Conservation (phyloP, 1,140 invertebrate species). For the Xylocopa sonorina region DNA sequence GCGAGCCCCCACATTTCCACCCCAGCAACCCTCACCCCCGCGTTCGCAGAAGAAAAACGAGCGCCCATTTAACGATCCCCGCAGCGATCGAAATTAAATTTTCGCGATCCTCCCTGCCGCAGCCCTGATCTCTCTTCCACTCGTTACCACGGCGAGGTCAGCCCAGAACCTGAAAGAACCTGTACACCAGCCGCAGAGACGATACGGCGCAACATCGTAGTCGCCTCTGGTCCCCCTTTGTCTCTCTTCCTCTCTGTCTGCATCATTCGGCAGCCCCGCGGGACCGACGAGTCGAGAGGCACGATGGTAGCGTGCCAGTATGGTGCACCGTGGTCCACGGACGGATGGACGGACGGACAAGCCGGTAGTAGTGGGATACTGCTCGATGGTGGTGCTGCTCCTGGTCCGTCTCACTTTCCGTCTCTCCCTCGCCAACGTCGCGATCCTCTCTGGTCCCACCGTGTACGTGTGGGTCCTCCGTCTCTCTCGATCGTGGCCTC, state of each 20-base stretch:
- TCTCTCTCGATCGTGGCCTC: slow-evolving; percentile 20
- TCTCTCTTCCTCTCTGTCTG: slow-evolving; percentile 9
- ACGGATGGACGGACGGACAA: slow-evolving; percentile 63
- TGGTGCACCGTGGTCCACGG: slow-evolving; percentile 61
- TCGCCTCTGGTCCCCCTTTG: not conserved
- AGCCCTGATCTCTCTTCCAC: slow-evolving; percentile 46
- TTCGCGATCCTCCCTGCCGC: slow-evolving; percentile 37
- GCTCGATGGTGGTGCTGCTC: slow-evolving; percentile 59
- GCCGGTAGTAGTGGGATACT: slow-evolving; percentile 74
- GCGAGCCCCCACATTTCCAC: not conserved
- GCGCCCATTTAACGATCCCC: slow-evolving; percentile 32
- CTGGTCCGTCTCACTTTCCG: slow-evolving; percentile 49
- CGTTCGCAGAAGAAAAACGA: slow-evolving; percentile 20
- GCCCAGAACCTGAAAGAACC: slow-evolving; percentile 55
- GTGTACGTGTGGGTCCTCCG: not conserved
- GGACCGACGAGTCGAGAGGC: slow-evolving; percentile 15
- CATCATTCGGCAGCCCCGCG: slow-evolving; percentile 6
- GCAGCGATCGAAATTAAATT: slow-evolving; percentile 55
- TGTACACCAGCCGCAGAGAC: slow-evolving; percentile 8
- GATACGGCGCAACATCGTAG: slow-evolving; percentile 22
- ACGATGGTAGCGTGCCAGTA: slow-evolving; percentile 64
- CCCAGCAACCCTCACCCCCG: slow-evolving; percentile 10
- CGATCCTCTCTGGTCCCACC: not conserved
- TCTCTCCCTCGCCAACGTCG: not conserved
- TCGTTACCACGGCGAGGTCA: slow-evolving; percentile 43